Percentiles rank a stretch among this genome's conserved stretches.
Evolutionary conservation across 2,797 vertebrate species (phyloP).

Genomic region (Melanotaenia trifasciata): DNA sequence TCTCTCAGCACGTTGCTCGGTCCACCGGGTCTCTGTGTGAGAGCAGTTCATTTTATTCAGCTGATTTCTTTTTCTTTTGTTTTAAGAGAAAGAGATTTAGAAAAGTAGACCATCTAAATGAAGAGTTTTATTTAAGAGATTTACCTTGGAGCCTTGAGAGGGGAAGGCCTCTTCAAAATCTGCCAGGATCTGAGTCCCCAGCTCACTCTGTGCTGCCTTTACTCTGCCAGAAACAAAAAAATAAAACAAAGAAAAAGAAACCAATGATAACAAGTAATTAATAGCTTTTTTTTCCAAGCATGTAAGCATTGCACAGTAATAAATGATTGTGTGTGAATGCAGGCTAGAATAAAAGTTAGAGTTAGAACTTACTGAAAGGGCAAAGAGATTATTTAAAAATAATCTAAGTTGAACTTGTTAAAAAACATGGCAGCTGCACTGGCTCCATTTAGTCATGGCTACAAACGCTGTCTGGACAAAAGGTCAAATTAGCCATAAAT

Average conservation of each 20-base stretch:
- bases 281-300: slow-evolving; percentile 12
- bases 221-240: slow-evolving; percentile 83
- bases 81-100: not conserved
- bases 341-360: too few relatives aligned
- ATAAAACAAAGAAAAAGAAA: not conserved
- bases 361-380: too few relatives aligned
- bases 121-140: slow-evolving; percentile 3
- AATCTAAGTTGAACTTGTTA: too few relatives aligned
- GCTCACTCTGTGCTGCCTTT: slow-evolving; percentile 94
- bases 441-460: slow-evolving; percentile 9
- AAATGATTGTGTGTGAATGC: not conserved
- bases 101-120: not conserved
- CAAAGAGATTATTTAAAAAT: too few relatives aligned
- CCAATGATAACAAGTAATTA: not conserved
- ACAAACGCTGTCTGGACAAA: slow-evolving; percentile 9
- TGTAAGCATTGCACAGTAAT: not conserved
- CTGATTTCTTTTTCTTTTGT: not conserved
- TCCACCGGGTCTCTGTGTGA: slow-evolving; percentile 89
- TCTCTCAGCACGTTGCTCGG: slow-evolving; percentile 97
- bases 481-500: slow-evolving; percentile 19
- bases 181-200: slow-evolving; percentile 97
- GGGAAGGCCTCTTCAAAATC: slow-evolving; percentile 99
- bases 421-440: slow-evolving; percentile 40
- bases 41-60: not conserved
- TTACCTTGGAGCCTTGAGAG: slow-evolving; percentile 95